A percentile compares a stretch with the other conserved stretches of the same genome.
phyloP scores from a whole-genome alignment of 2,797 vertebrate genomes.

The Lithobates sylvaticus region DNA sequence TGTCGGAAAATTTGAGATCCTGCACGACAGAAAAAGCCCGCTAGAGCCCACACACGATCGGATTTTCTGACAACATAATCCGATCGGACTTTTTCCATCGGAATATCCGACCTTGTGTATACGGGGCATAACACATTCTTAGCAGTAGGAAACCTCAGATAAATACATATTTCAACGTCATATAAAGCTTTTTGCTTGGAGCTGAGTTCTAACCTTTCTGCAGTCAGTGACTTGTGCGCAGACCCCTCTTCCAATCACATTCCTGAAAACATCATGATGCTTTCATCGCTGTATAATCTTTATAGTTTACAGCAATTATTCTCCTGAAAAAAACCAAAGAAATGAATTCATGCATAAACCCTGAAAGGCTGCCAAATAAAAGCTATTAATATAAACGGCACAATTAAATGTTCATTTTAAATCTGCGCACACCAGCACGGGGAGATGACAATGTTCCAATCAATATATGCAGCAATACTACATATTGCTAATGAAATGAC shows the following conservation, averaged over 20 bases:
- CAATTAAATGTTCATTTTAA: conserved; percentile 59
- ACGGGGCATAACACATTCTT: too few species aligned
- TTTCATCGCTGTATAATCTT: conserved; percentile 38
- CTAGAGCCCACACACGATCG: too few species aligned
- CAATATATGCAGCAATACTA: conserved; percentile 55
- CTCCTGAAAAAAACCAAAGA: conserved; percentile 15
- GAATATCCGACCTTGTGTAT: too few species aligned
- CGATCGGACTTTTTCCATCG: too few species aligned
- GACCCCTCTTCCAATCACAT: not conserved
- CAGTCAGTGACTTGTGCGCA: not conserved
- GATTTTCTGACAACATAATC: too few species aligned
- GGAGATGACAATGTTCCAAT: conserved; percentile 46
- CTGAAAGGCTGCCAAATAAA: conserved; percentile 43
- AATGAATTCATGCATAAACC: conserved; percentile 46
- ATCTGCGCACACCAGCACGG: conserved; percentile 32
- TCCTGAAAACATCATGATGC: not conserved
- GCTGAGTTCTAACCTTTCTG: not conserved
- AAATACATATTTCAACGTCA: too few species aligned
- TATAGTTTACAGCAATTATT: conserved; percentile 31
- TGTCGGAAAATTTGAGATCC: too few species aligned
- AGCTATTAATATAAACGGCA: conserved; percentile 59
- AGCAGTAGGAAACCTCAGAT: too few species aligned
- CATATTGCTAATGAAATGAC: conserved; percentile 61
- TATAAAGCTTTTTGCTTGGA: too few species aligned
- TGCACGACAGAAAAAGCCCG: too few species aligned